Percentiles rank a stretch among this genome's conserved stretches.
phyloP scores from a whole-genome alignment of 2,113 vertebrate genomes.

The Alligator mississippiensis region DNA sequence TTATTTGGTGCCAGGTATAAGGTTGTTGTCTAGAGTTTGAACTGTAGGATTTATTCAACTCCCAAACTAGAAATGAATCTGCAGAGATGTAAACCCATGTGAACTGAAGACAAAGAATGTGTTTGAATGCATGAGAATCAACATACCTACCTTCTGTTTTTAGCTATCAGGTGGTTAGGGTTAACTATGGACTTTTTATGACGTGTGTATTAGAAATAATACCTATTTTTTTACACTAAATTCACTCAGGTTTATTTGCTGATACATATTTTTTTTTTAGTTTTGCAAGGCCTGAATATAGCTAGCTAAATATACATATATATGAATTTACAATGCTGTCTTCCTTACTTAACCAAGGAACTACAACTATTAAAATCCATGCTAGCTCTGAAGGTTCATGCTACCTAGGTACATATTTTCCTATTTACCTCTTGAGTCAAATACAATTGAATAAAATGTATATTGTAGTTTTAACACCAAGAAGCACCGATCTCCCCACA shows the following conservation, averaged over 20 bases:
- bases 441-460: neutral
- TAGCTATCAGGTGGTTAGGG: neutral
- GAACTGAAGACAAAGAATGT: neutral
- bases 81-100: neutral
- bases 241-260: neutral
- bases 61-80: neutral
- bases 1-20: neutral
- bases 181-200: neutral
- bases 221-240: neutral
- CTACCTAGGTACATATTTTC: conserved; percentile 3
- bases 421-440: neutral
- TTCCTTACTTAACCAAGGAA: neutral
- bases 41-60: neutral
- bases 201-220: neutral
- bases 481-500: neutral
- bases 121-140: neutral
- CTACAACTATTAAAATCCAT: neutral
- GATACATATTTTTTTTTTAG: neutral
- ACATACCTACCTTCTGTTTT: neutral
- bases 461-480: neutral
- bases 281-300: neutral
- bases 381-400: neutral
- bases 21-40: neutral
- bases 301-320: neutral
- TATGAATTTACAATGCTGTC: neutral